Conservation (phyloP, 2,888 invertebrate genomes). For the Melipona beecheii region DNA sequence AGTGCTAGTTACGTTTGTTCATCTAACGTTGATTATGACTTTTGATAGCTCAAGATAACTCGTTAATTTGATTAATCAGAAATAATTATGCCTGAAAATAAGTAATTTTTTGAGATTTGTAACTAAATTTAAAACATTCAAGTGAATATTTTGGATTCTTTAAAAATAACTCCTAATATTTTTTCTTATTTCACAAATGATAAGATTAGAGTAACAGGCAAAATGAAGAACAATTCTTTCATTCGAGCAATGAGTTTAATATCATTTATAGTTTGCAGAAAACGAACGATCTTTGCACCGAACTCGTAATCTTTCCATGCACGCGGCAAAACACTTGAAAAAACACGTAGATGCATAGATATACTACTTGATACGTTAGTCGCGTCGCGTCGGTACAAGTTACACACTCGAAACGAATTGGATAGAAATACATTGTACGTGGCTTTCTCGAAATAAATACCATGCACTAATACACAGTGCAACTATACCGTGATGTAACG, state of each 20-base stretch:
- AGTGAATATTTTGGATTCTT: background rate
- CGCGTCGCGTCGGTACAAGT: background rate
- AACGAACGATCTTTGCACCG: background rate
- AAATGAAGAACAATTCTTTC: background rate
- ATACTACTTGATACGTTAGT: no score
- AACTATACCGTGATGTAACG: slow-evolving; percentile 18
- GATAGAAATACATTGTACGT: slow-evolving; percentile 10
- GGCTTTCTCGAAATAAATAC: slow-evolving; percentile 39
- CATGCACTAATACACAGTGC: slow-evolving; percentile 1
- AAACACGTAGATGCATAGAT: background rate
- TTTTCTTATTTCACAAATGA: background rate
- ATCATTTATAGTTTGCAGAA: background rate
- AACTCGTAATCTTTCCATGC: background rate
- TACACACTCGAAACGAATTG: slow-evolving; percentile 32
- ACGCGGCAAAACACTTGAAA: background rate
- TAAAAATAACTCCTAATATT: background rate
- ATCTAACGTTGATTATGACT: background rate
- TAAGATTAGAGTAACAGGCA: background rate
- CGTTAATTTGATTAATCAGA: background rate
- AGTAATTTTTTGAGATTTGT: background rate
- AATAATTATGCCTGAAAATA: background rate
- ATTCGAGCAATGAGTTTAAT: background rate
- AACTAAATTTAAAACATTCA: background rate
- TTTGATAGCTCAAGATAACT: background rate
- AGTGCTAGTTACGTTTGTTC: background rate